Evolutionary conservation across 2,888 invertebrate genomes (phyloP), one percentile per base, ranked within the genome.

Genomic region (Hymenopus coronatus): DNA sequence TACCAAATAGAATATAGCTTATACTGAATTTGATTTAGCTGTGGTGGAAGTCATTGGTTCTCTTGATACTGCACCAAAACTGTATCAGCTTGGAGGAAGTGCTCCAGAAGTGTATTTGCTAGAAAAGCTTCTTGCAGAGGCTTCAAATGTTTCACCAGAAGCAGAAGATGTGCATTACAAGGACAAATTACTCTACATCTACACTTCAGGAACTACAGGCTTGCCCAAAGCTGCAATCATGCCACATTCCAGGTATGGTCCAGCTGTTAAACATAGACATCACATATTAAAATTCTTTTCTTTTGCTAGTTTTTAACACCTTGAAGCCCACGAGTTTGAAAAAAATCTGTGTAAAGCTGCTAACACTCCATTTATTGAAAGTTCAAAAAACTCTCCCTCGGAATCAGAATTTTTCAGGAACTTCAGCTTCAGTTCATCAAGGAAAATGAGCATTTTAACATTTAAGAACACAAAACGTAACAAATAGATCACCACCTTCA

Each of bases 221-320:
- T 94, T 99, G 94, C 99, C 99, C 0, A 99, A 99, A 92, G 99
- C 99, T 54, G 99, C 99, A 28, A 97, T 98, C 88, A 96, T 99
- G 91, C 98, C 97, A 70, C 97, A 99, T 93, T 96, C 97, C 86
- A 94, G 96, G 95, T 95, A 91, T 91, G 70, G 27, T 30, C n/a
- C 2, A 30, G 30, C 4, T n/a, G n/a, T n/a, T n/a, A n/a, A n/a
- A n/a, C n/a, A n/a, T n/a, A n/a, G n/a, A n/a, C n/a, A n/a, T n/a
- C n/a, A n/a, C n/a, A n/a, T n/a, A n/a, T n/a, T n/a, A n/a, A n/a
- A n/a, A n/a, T n/a, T n/a, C n/a, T n/a, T n/a, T n/a, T n/a, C n/a
- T n/a, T n/a, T n/a, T n/a, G n/a, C n/a, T n/a, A n/a, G n/a, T n/a
- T n/a, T n/a, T n/a, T n/a, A n/a, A n/a, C n/a, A n/a, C n/a, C n/a